A percentile compares a stretch with the other conserved stretches of the same genome.
Conservation (phyloP, 2,888 invertebrate species). For the Protodeltote pygarga region DNA sequence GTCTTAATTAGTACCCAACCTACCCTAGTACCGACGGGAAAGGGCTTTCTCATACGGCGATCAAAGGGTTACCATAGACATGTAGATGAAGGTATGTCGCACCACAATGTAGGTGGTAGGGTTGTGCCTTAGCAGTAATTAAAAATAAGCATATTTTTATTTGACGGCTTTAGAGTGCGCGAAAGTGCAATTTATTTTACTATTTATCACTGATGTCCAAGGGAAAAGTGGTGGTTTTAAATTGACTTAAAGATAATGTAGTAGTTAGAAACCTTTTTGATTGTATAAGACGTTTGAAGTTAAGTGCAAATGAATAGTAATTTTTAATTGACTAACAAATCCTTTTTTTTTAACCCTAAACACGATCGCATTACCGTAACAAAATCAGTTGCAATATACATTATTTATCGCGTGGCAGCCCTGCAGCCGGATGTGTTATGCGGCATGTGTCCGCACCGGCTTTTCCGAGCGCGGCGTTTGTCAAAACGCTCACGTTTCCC, state of each 20-base stretch:
- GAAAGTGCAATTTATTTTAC: no score
- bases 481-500: constrained; percentile 85
- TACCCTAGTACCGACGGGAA: no score
- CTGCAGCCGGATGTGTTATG: constrained; percentile 66
- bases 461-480: constrained; percentile 77
- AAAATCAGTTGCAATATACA: constrained; percentile 28
- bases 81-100: constrained; percentile 18
- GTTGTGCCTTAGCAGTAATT: constrained; percentile 7
- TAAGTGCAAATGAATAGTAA: constrained; percentile 11
- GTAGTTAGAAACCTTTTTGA: no score
- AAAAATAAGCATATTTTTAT: not conserved
- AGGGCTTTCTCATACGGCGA: constrained; percentile 45
- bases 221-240: no score
- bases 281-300: no score
- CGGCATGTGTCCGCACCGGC: constrained; percentile 67
- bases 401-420: constrained; percentile 40
- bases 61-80: constrained; percentile 50
- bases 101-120: constrained; percentile 7
- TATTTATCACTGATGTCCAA: no score
- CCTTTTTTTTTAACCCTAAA: constrained; percentile 35
- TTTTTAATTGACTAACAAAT: constrained; percentile 15
- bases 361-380: constrained; percentile 33
- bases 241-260: no score
- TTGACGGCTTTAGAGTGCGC: no score
- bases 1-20: constrained; percentile 49